Conservation (phyloP, 2,888 invertebrate species). For the Galerucella calmariensis region DNA sequence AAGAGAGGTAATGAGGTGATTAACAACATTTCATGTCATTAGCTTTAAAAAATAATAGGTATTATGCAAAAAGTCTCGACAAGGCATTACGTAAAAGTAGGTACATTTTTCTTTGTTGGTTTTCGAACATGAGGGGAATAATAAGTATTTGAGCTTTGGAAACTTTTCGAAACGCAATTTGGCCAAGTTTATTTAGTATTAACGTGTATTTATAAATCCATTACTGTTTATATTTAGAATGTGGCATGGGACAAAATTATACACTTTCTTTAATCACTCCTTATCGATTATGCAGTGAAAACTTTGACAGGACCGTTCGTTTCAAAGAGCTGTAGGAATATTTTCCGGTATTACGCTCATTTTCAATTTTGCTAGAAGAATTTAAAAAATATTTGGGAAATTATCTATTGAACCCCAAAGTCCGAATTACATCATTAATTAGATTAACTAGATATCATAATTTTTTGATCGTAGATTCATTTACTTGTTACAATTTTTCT, state of each 20-base stretch:
- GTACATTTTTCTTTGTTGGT: background rate
- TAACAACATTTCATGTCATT: too few species aligned
- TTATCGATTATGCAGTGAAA: constrained; percentile 44
- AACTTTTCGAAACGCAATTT: background rate
- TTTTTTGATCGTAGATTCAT: too few species aligned
- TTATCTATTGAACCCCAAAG: too few species aligned
- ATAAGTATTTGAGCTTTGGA: background rate
- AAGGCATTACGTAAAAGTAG: background rate
- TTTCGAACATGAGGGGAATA: background rate
- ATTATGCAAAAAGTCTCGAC: background rate
- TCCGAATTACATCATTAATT: too few species aligned
- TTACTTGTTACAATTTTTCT: too few species aligned
- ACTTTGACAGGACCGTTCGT: constrained; percentile 5
- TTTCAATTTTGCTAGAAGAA: too few species aligned
- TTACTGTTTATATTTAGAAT: constrained; percentile 34
- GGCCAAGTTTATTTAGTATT: background rate
- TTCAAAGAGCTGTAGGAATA: background rate
- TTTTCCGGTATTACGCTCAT: background rate
- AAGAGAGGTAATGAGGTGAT: too few species aligned
- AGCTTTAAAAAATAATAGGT: too few species aligned
- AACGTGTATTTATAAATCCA: constrained; percentile 31
- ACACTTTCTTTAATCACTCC: constrained; percentile 35
- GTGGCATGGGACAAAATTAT: constrained; percentile 37
- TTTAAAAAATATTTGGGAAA: too few species aligned
- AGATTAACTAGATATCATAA: too few species aligned